A percentile compares a stretch with the other conserved stretches of the same genome.
phyloP scores from a whole-genome alignment of 2,888 invertebrate species.

The Allolobophora icterica region DNA sequence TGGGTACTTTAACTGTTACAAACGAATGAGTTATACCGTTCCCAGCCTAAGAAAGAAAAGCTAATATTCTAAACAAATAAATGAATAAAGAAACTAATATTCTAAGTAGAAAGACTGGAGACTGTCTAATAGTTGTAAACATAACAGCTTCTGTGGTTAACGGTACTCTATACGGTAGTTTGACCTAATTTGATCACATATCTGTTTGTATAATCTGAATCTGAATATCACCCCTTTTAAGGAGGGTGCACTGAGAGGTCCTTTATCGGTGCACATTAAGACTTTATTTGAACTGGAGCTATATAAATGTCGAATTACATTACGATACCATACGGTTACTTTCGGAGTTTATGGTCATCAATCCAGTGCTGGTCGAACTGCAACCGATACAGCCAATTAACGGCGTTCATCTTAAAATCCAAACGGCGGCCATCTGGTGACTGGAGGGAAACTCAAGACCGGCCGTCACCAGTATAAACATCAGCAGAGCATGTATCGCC shows the following conservation, averaged over 20 bases:
- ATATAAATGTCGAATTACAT: background rate
- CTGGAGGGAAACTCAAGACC: constrained; percentile 11
- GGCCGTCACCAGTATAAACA: background rate
- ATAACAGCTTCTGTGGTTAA: too few relatives aligned
- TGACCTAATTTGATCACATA: background rate
- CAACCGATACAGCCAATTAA: constrained; percentile 6
- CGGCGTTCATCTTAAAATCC: constrained; percentile 3
- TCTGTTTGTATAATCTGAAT: background rate
- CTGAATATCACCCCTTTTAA: background rate
- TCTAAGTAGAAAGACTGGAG: too few relatives aligned
- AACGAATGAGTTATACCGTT: too few relatives aligned
- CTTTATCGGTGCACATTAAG: background rate
- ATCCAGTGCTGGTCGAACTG: background rate
- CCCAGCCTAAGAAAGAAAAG: too few relatives aligned
- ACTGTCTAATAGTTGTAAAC: too few relatives aligned
- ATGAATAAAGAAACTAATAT: too few relatives aligned
- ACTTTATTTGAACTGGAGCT: background rate
- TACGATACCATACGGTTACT: background rate
- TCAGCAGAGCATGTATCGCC: background rate
- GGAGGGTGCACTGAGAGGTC: background rate
- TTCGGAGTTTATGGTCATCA: too few relatives aligned
- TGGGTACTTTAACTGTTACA: too few relatives aligned
- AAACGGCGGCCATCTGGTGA: constrained; percentile 24
- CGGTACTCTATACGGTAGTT: too few relatives aligned
- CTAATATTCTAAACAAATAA: too few relatives aligned